Evolutionary conservation across 2,113 vertebrate genomes (phyloP), one percentile per base, ranked within the genome.

Genomic region (Fulmarus glacialis): DNA sequence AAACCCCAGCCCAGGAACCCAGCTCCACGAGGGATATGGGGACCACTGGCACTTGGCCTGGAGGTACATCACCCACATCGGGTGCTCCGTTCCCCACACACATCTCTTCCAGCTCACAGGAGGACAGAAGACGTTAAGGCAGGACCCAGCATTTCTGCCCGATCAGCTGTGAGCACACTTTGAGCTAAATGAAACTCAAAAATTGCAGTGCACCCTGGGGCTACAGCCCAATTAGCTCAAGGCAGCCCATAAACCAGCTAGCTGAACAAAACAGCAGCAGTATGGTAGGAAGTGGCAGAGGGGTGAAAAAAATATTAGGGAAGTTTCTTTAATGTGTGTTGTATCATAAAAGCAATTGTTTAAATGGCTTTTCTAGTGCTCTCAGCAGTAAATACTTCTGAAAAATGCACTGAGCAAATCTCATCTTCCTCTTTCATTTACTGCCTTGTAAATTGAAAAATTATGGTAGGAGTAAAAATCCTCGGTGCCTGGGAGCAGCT

Each of bases 311-410:
- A 66, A 77, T 60, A 63, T 20, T 60, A 12, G 75, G n/a, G 59
- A 85, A 83, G 66, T 88, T 92, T 81, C 70, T 87, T 93, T 94
- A 92, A 89, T 90, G 77, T 10, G 81, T 53, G 38, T 67, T 90
- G 66, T 55, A 18, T 73, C 96, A 83, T 95, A 94, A 97, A 96
- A 79, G 63, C 81, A 45, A 67, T 95, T 67, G 87, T 81, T 94
- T 66, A 80, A 84, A 83, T 32, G 50, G 50, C 21, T 87, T 91
- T 62, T 72, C 63, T 81, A 47, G 77, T 20, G 58, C 20, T 94
- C 62, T 92, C 66, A 56, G 82, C 93, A 77, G 84, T 96, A 95
- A 96, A 91, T 79, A 81, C 82, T 70, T 23, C 82, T 74, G 80
- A 24, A 82, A 90, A 93, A 84, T 2, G 56, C 5, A 4, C 80